Conservation (phyloP, 35 echinoderm and acorn worm genomes). For the Patiria miniata region DNA sequence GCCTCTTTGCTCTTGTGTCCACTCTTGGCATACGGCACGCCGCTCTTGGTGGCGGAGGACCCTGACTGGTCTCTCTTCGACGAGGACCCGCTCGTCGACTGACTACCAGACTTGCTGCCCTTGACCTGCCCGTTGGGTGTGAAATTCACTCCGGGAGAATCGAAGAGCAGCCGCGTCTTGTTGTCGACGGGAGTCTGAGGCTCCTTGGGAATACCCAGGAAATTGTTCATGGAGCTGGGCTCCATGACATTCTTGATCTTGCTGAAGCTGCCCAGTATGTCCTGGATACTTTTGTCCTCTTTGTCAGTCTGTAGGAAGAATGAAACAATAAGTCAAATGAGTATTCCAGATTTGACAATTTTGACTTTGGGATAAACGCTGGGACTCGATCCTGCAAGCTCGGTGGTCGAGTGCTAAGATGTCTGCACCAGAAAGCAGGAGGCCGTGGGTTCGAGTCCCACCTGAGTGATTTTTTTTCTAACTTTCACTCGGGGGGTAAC, state of each 20-base stretch:
- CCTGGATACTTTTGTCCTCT: background rate
- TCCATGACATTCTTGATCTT: background rate
- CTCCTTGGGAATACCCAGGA: slow-evolving; percentile 13
- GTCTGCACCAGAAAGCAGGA: too few relatives aligned
- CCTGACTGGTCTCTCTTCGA: background rate
- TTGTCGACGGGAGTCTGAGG: background rate
- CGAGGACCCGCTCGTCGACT: background rate
- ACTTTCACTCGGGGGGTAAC: too few relatives aligned
- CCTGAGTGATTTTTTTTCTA: too few relatives aligned
- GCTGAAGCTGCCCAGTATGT: slow-evolving; percentile 9
- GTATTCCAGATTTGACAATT: background rate
- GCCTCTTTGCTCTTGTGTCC: slow-evolving; percentile 8
- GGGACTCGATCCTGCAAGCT: too few relatives aligned
- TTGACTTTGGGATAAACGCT: too few relatives aligned
- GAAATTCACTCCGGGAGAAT: background rate
- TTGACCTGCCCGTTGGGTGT: slow-evolving; percentile 5
- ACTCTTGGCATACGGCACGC: background rate
- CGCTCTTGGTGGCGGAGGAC: background rate
- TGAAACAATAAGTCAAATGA: background rate
- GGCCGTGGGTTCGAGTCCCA: too few relatives aligned
- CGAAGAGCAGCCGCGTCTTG: background rate
- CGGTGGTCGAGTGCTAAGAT: too few relatives aligned
- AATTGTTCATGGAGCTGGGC: background rate
- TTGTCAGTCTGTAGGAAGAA: background rate
- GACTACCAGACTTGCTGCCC: background rate